Evolutionary conservation across 1,140 invertebrate genomes (phyloP).

Genomic region (Triops cancriformis): DNA sequence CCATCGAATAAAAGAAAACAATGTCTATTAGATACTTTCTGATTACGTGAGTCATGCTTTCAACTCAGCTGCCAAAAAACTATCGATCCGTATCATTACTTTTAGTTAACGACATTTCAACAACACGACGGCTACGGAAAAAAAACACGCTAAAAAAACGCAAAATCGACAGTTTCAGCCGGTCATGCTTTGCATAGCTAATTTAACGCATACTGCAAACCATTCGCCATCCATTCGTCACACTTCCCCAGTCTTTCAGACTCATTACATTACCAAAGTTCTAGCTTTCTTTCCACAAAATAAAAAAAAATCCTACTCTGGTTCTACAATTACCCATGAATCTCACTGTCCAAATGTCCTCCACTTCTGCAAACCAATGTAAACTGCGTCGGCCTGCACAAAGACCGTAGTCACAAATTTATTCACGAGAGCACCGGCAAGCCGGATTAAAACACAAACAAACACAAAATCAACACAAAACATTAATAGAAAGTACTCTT

Average conservation of each 20-base stretch:
- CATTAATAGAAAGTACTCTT: not conserved
- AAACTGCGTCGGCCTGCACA: not conserved
- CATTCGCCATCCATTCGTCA: not conserved
- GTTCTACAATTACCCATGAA: not conserved
- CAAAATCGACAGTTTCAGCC: not conserved
- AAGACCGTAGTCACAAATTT: not conserved
- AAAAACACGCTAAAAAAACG: not conserved
- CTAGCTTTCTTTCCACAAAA: not conserved
- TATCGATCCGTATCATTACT: not conserved
- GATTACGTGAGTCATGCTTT: not conserved
- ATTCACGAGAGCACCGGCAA: not conserved
- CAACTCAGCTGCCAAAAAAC: conserved; percentile 9
- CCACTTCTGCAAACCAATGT: conserved; percentile 5
- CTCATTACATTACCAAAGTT: not conserved
- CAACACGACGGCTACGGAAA: not conserved
- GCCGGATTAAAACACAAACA: not conserved
- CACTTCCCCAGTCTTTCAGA: not conserved
- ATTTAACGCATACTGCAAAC: not conserved
- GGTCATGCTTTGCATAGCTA: not conserved
- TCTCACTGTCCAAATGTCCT: not conserved
- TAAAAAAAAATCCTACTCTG: not conserved
- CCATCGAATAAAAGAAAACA: not conserved
- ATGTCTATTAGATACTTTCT: not conserved
- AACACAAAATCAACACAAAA: not conserved
- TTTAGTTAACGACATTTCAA: not conserved